A percentile compares a stretch with the other conserved stretches of the same genome.
These are phyloP conservation scores for Xerus rutilus DNA, from an alignment of 2,797 vertebrate species.

Conservation along the genomic window DNA sequence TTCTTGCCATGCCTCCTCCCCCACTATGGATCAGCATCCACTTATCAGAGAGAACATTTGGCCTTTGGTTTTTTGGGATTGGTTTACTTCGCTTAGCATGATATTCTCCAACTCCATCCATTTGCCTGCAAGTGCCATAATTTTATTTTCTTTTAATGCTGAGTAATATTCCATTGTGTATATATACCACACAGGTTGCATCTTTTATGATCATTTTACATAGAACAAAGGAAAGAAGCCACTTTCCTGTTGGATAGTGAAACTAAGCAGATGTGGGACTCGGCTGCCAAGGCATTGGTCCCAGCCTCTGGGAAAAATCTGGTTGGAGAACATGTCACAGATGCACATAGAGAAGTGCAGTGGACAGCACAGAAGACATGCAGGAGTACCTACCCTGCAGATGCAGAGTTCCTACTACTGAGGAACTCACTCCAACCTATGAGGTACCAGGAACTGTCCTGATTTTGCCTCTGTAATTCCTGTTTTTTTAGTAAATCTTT, in stretches of 20 bases:
- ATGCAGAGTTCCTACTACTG: neutral
- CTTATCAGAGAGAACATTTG: too few relatives aligned
- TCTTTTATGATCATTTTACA: conserved; percentile 43
- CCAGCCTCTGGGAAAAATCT: conserved; percentile 13
- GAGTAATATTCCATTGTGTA: too few relatives aligned
- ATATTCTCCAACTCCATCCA: too few relatives aligned
- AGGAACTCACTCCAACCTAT: neutral
- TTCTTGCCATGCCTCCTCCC: too few relatives aligned
- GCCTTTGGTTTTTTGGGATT: too few relatives aligned
- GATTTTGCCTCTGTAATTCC: neutral
- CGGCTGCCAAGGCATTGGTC: neutral
- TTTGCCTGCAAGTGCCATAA: too few relatives aligned
- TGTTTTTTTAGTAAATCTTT: conserved; percentile 30
- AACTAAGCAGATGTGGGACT: neutral
- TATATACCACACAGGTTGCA: neutral
- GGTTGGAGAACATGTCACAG: conserved; percentile 12
- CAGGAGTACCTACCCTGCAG: neutral
- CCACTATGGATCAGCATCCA: too few relatives aligned
- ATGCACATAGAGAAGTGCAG: neutral
- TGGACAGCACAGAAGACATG: neutral
- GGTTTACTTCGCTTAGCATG: too few relatives aligned
- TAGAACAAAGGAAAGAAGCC: conserved; percentile 11
- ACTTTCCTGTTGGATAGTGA: neutral
- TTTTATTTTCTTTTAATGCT: too few relatives aligned
- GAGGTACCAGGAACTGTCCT: neutral